Conservation (phyloP, 2,888 invertebrate genomes). For the Anoplius nigerrimus region DNA sequence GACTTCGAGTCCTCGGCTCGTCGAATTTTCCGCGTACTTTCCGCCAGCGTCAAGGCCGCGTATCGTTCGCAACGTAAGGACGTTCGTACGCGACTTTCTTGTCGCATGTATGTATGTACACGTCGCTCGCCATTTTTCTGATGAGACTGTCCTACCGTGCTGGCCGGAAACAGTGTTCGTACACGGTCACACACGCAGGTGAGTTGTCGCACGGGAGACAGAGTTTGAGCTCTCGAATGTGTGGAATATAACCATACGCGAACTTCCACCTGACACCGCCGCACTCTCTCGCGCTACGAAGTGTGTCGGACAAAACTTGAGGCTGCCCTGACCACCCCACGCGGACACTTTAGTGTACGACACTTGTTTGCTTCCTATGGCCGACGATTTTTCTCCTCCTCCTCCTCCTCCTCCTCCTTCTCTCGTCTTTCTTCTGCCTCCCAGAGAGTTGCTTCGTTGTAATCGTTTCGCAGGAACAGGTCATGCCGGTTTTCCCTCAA, state of each 20-base stretch:
- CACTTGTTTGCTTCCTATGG: conserved; percentile 49
- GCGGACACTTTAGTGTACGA: conserved; percentile 51
- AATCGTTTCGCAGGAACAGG: too few relatives aligned
- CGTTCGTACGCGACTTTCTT: background rate
- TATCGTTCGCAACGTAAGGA: conserved; percentile 6
- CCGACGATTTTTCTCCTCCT: conserved; percentile 41
- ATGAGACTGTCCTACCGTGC: background rate
- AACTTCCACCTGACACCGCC: conserved; percentile 25
- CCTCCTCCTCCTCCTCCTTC: background rate
- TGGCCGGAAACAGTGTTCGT: conserved; percentile 6
- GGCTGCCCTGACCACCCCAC: conserved; percentile 10
- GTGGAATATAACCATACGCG: background rate
- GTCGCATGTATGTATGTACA: background rate
- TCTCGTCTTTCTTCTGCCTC: background rate
- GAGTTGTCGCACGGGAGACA: background rate
- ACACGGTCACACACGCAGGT: conserved; percentile 3
- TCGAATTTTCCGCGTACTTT: conserved; percentile 19
- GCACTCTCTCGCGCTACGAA: conserved; percentile 24
- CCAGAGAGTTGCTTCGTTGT: too few relatives aligned
- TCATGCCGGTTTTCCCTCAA: too few relatives aligned
- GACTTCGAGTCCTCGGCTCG: conserved; percentile 3
- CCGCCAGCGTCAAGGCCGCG: background rate
- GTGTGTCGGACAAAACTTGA: conserved; percentile 23
- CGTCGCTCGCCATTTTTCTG: background rate
- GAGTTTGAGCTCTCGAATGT: background rate